Evolutionary conservation across 2,888 invertebrate genomes (phyloP).

Genomic region (Zaprionus bogoriensis): DNA sequence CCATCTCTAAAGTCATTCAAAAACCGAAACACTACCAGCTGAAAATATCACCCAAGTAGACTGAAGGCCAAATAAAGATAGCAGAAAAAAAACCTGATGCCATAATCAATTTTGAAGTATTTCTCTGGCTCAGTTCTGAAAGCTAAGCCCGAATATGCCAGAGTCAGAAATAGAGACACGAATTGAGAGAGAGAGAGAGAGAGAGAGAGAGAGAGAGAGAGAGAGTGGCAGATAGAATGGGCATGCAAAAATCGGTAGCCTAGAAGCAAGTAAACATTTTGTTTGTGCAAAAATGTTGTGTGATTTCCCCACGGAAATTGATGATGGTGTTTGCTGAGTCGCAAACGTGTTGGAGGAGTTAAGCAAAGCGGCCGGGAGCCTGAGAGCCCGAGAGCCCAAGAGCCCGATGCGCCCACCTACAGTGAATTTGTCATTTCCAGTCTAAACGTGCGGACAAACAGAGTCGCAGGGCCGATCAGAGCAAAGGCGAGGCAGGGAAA

Average conservation of each 20-base stretch:
- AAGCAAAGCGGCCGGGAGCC: slow-evolving; percentile 45
- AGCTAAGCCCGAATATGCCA: not conserved
- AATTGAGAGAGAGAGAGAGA: not conserved
- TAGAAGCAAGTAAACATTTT: slow-evolving; percentile 61
- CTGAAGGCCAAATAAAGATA: not conserved
- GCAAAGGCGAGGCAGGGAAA: slow-evolving; percentile 2
- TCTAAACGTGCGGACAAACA: slow-evolving; percentile 75
- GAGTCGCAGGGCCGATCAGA: slow-evolving; percentile 16
- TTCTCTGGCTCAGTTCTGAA: not conserved
- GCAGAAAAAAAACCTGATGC: not conserved
- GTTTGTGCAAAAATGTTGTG: slow-evolving; percentile 78
- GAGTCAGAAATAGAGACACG: not conserved
- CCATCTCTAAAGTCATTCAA: too few relatives aligned
- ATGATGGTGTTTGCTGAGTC: slow-evolving; percentile 76
- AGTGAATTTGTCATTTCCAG: slow-evolving; percentile 78
- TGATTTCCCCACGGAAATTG: slow-evolving; percentile 78
- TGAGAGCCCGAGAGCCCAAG: slow-evolving; percentile 35
- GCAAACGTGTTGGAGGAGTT: slow-evolving; percentile 75
- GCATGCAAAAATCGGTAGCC: slow-evolving; percentile 47
- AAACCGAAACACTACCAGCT: not conserved
- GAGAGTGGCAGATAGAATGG: not conserved
- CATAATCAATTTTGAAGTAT: not conserved
- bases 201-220: not conserved
- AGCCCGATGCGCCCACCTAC: slow-evolving; percentile 62
- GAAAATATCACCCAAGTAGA: too few relatives aligned